phyloP scores from a whole-genome alignment of 2,888 invertebrate species.

The Apotomis turbidana region DNA sequence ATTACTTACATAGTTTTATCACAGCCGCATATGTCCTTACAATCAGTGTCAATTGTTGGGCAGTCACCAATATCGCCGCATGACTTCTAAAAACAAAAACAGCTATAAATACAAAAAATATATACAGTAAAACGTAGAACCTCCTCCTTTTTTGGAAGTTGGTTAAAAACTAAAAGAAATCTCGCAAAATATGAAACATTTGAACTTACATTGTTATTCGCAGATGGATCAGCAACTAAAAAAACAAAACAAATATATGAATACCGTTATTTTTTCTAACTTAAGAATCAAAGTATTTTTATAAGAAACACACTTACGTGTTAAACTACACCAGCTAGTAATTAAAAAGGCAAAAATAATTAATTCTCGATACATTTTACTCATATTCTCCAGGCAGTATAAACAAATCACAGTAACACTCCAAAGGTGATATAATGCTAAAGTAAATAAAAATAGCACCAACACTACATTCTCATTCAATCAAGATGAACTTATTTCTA shows the following conservation, averaged over 20 bases:
- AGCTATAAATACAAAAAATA: background rate
- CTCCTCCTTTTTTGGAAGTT: no score
- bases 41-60: conserved; percentile 7
- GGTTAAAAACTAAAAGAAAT: no score
- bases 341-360: conserved; percentile 5
- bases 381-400: background rate
- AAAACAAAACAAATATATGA: background rate
- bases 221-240: conserved; percentile 4
- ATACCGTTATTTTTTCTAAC: background rate
- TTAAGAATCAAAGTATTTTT: background rate
- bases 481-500: background rate
- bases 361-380: conserved; percentile 13
- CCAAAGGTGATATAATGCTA: conserved; percentile 19
- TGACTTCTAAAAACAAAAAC: conserved; percentile 8
- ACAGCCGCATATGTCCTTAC: conserved; percentile 29
- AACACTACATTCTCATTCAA: background rate
- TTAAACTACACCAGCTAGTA: conserved; percentile 4
- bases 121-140: no score
- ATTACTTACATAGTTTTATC: conserved; percentile 28
- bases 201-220: background rate
- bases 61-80: conserved; percentile 32
- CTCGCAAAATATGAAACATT: no score
- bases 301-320: conserved; percentile 21
- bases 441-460: conserved; percentile 9
- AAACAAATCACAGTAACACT: background rate